Conservation (phyloP, 2,797 vertebrate genomes). For the Triplophysa yarkandensis region DNA sequence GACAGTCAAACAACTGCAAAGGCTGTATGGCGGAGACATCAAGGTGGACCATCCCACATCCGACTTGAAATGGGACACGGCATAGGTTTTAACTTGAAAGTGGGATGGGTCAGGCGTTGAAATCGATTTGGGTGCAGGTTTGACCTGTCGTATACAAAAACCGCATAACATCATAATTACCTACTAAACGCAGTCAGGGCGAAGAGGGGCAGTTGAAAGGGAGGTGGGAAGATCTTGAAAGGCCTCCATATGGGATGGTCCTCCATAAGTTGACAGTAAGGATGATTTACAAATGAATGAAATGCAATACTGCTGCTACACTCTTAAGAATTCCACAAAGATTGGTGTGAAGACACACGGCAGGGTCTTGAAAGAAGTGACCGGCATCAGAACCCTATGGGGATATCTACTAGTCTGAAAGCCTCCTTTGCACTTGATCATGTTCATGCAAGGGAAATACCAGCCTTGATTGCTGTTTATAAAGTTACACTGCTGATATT, state of each 20-base stretch:
- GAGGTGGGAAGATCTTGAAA: conserved; percentile 31
- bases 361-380: conserved; percentile 27
- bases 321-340: conserved; percentile 5
- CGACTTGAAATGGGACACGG: background rate
- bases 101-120: conserved; percentile 2
- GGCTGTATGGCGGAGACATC: background rate
- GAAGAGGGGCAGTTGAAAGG: conserved; percentile 3
- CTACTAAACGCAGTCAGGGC: background rate
- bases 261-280: conserved; percentile 17
- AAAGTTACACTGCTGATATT: background rate
- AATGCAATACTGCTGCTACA: conserved; percentile 22
- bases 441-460: background rate
- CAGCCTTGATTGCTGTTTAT: background rate
- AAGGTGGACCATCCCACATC: background rate
- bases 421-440: background rate
- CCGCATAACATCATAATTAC: background rate
- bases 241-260: conserved; percentile 11
- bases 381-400: background rate
- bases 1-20: conserved; percentile 1
- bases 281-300: conserved; percentile 27
- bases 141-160: background rate
- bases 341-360: conserved; percentile 9
- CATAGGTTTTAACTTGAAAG: background rate
- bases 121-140: background rate
- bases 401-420: background rate